phyloP scores from a whole-genome alignment of 1,140 invertebrate genomes.

The Carposina sasakii region DNA sequence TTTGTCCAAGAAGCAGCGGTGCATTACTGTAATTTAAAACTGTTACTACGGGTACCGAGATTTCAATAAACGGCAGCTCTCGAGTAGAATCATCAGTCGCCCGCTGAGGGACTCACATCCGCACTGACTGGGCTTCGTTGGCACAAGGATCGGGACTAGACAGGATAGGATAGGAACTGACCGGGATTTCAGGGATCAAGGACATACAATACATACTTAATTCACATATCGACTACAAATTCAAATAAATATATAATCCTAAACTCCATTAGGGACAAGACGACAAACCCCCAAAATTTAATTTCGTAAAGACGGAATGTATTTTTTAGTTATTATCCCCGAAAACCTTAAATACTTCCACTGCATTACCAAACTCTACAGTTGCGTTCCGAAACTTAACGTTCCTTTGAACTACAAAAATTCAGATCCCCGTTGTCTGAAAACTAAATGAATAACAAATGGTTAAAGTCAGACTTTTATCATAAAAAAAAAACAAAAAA shows the following conservation, averaged over 20 bases:
- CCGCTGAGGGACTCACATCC: slow-evolving; percentile 29
- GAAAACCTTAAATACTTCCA: slow-evolving; percentile 41
- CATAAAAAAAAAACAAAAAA: slow-evolving; percentile 61
- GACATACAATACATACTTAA: slow-evolving; percentile 8
- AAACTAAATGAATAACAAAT: slow-evolving; percentile 61
- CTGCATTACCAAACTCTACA: slow-evolving; percentile 44
- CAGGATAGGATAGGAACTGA: slow-evolving; percentile 54
- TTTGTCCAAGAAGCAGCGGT: slow-evolving; percentile 25
- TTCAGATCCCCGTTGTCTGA: slow-evolving; percentile 53
- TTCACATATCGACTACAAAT: neutral
- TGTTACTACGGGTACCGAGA: slow-evolving; percentile 23
- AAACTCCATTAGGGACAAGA: slow-evolving; percentile 7
- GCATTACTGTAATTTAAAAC: slow-evolving; percentile 22
- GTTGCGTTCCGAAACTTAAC: slow-evolving; percentile 50
- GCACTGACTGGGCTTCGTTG: slow-evolving; percentile 53
- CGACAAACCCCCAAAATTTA: slow-evolving; percentile 32
- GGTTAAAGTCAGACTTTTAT: slow-evolving; percentile 70
- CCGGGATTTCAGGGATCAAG: slow-evolving; percentile 41
- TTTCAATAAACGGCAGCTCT: slow-evolving; percentile 18
- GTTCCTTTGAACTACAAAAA: slow-evolving; percentile 54
- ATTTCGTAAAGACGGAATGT: slow-evolving; percentile 57
- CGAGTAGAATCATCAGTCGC: slow-evolving; percentile 9
- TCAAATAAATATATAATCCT: neutral
- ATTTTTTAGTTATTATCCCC: slow-evolving; percentile 49
- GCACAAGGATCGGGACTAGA: slow-evolving; percentile 66